Evolutionary conservation across 2,888 invertebrate genomes (phyloP), one percentile per base, ranked within the genome.

Genomic region (Trachelus troglodyta): DNA sequence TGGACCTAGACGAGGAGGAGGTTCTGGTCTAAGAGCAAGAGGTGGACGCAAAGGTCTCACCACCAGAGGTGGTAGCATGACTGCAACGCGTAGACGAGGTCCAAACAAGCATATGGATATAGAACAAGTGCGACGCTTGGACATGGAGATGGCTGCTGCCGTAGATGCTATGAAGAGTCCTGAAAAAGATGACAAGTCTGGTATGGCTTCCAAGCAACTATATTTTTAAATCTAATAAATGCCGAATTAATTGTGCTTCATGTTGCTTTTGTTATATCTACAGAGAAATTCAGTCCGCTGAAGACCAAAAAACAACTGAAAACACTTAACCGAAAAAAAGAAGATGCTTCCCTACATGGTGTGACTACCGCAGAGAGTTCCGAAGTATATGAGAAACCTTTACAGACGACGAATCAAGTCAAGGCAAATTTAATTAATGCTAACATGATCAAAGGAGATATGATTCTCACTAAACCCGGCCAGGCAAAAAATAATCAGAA

Each of bases 381-480:
- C 11, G 33, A 31, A 23, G 71, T 34, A 33, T 71, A 81, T 30
- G 87, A 89, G 34, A 91, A 89, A 82, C 86, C 86, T 69, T 83
- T 84, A 85, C 92, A 85, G 84, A 88, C 87, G 82, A 91, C 86
- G 82, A 92, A 88, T 91, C 92, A 85, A 92, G 92, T 86, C 90
- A 94, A 86, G 92, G 94, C 85, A 89, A 92, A 89, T 92, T 91
- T 87, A 92, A 94, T 88, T 91, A 94, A 80, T 77, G 87, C 91
- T 15, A 91, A 91, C 76, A 91, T 90, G 89, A 87, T 90, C n/a
- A 90, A 90, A 77, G 90, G 90, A 4, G 91, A 91, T 73, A 90
- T 91, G 90, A 90, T 91, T 35, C 79, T 91, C 34, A 90, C 91
- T 6, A 91, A 91, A 79, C 90, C 90, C 12, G 90, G 90, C 3